Percentiles rank a stretch among this genome's conserved stretches.
Conservation (phyloP, 1,140 invertebrate genomes). For the Zaprionus lachaisei region DNA sequence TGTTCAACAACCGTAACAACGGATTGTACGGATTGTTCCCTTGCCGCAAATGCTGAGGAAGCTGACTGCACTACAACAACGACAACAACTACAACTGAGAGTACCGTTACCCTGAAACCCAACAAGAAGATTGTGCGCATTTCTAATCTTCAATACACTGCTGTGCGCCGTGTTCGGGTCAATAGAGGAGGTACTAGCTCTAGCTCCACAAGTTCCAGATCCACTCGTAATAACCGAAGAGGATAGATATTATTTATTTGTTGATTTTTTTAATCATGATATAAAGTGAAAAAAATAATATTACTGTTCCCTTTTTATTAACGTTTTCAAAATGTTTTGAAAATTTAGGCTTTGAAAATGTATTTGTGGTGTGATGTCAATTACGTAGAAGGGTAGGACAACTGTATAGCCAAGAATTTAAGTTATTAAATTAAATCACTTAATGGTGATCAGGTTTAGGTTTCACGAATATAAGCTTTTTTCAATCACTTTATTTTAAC, state of each 20-base stretch:
- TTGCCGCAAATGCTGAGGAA: background rate
- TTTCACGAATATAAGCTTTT: no score
- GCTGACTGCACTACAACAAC: slow-evolving; percentile 27
- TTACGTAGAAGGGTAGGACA: no score
- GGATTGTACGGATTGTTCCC: slow-evolving; percentile 22
- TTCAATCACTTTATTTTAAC: no score
- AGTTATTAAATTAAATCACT: no score
- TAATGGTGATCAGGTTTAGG: no score
- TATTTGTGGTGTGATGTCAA: no score
- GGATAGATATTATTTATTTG: background rate
- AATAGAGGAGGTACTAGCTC: slow-evolving; percentile 12
- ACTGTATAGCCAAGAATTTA: no score
- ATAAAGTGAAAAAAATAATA: background rate
- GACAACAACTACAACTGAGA: slow-evolving; percentile 1
- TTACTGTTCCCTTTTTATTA: no score
- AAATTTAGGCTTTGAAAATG: no score
- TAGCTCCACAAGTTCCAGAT: no score
- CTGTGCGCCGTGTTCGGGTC: slow-evolving; percentile 34
- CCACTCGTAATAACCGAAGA: no score
- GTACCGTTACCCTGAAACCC: background rate
- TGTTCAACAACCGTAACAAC: slow-evolving; percentile 11
- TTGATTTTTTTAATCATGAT: background rate
- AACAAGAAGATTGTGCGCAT: slow-evolving; percentile 24
- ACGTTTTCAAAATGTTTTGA: no score
- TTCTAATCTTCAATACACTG: slow-evolving; percentile 25